Evolutionary conservation across 2,113 vertebrate species (phyloP), one percentile per base, ranked within the genome.

Genomic region (Antigone vipio): DNA sequence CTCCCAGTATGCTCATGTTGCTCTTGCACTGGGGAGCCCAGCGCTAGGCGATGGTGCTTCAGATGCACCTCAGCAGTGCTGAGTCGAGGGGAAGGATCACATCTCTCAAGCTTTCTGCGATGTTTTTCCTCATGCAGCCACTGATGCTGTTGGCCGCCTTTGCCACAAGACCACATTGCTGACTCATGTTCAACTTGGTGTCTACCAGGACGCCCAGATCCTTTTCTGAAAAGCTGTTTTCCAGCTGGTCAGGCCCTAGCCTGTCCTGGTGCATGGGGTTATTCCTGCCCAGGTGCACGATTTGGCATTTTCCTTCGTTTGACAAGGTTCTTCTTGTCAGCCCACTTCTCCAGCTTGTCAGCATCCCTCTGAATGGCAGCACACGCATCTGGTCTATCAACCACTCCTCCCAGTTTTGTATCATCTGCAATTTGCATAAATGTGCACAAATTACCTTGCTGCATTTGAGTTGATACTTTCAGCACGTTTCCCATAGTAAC

Each of bases 401-500:
- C 66, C 29, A 16, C 49, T 94, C 75, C 58, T 92, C 53, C 44
- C 34, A 35, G 75, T 55, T 90, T 85, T 6, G 3, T 60, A 34
- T 76, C 52, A 29, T 26, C 49, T 79, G 49, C 49, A 79, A 44
- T 92, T 79, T 92, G 60, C 58, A 76, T 76, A 93, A 78, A 89
- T 92, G 91, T 95, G 73, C 71, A 69, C 50, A 90, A 95, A 95
- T 27, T 74, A 45, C 52, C 30, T 96, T 91, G 53, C 40, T 81
- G 3, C 62, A 16, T 76, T 74, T 22, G 67, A 49, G 30, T 24
- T 83, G 68, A 66, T 42, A 44, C 76, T 92, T 92, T 50, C 74
- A 52, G 8, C 32, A 14, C 23, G 12, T 86, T 68, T 93, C n/a
- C 63, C 53, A 40, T n/a, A 67, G 45, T 24, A 59, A 93, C 76